A percentile compares a stretch with the other conserved stretches of the same genome.
These are phyloP conservation scores for Acleris cristana DNA, from an alignment of 2,888 invertebrate species.

Conservation along the genomic window DNA sequence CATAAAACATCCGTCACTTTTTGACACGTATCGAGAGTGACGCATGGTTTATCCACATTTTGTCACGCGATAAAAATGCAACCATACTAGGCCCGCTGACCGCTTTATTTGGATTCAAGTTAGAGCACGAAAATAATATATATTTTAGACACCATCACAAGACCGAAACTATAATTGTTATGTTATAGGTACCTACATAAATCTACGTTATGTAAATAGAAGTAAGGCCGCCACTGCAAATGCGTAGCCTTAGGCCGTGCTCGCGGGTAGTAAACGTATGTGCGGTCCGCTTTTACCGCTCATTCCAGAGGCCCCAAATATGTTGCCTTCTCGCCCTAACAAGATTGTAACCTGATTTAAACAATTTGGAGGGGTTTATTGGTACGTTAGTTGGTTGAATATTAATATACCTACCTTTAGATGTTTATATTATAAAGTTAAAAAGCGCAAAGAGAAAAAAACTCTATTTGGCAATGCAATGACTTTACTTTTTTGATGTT, in stretches of 20 bases:
- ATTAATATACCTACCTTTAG: neutral
- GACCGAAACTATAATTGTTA: too few relatives aligned
- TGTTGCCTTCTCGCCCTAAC: constrained; percentile 14
- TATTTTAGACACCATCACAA: too few relatives aligned
- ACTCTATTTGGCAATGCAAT: too few relatives aligned
- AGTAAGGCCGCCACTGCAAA: neutral
- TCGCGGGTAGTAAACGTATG: constrained; percentile 1
- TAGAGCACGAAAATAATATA: too few relatives aligned
- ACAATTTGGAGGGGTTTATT: neutral
- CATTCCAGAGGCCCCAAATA: constrained; percentile 13
- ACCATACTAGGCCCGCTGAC: too few relatives aligned
- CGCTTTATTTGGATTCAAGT: too few relatives aligned
- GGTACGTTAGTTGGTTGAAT: neutral
- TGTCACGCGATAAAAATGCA: too few relatives aligned
- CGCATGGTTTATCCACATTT: too few relatives aligned
- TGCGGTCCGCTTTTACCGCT: constrained; percentile 12
- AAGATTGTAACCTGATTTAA: constrained; percentile 15
- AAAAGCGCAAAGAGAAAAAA: too few relatives aligned
- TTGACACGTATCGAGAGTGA: too few relatives aligned
- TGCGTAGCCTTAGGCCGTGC: neutral
- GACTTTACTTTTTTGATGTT: too few relatives aligned
- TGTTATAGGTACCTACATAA: neutral
- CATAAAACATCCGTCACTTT: too few relatives aligned
- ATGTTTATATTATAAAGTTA: neutral
- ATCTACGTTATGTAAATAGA: neutral